These are phyloP conservation scores for Ichneumoninae sp. DNA, from an alignment of 2,888 invertebrate species.

Conservation along the genomic window DNA sequence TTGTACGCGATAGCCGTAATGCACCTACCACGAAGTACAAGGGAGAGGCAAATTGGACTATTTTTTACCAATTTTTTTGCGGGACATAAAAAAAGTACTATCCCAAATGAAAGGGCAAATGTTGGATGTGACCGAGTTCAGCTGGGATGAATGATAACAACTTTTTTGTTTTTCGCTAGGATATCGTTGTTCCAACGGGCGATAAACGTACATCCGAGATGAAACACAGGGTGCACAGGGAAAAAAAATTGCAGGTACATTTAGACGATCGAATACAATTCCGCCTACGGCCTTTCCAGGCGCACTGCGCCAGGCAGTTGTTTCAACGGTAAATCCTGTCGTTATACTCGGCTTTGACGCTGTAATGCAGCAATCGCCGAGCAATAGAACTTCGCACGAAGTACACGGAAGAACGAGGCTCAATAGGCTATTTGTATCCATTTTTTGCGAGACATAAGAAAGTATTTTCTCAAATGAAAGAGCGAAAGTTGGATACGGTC, in stretches of 20 bases:
- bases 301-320: constrained; percentile 28
- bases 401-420: background rate
- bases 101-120: no score
- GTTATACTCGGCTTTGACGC: background rate
- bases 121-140: no score
- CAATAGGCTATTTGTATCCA: no score
- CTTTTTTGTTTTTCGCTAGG: no score
- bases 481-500: no score
- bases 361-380: background rate
- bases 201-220: no score
- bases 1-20: background rate
- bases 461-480: no score
- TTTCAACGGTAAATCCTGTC: constrained; percentile 5
- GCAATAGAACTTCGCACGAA: background rate
- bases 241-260: background rate
- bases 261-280: background rate
- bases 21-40: background rate
- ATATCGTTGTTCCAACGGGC: no score
- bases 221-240: no score
- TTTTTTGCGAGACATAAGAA: background rate
- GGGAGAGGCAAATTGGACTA: background rate
- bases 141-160: no score
- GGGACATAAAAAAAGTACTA: background rate
- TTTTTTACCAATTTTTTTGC: no score
- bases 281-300: constrained; percentile 13